phyloP scores from a whole-genome alignment of 2,113 vertebrate species.

The human region DNA sequence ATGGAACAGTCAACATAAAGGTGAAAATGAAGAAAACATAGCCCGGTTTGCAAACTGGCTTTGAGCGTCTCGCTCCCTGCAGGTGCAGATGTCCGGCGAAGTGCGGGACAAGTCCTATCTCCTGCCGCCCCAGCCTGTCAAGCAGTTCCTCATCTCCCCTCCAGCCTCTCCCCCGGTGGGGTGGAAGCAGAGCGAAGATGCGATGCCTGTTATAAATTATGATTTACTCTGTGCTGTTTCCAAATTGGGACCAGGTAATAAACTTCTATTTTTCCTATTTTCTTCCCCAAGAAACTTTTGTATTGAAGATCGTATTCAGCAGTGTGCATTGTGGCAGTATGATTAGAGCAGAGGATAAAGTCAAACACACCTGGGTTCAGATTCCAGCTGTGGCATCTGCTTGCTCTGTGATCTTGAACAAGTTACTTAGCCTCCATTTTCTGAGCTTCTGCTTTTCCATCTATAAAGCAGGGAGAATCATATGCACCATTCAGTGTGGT shows the following conservation, averaged over 20 bases:
- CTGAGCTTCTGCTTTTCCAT: background rate
- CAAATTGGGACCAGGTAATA: slow-evolving; percentile 95
- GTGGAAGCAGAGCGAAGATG: slow-evolving; percentile 97
- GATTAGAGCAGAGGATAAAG: too few species aligned
- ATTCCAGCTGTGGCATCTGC: background rate
- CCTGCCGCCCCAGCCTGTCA: slow-evolving; percentile 93
- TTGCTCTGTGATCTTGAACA: background rate
- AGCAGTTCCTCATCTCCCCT: slow-evolving; percentile 98
- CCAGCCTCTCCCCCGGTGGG: slow-evolving; percentile 96
- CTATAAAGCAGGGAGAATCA: background rate
- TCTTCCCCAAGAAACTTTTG: background rate
- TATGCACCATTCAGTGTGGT: background rate
- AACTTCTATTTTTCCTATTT: background rate
- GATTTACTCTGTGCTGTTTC: slow-evolving; percentile 97
- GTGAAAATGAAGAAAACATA: background rate
- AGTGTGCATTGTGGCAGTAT: rapidly evolving
- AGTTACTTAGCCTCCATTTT: background rate
- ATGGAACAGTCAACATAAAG: background rate
- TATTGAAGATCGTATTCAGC: background rate
- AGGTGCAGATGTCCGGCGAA: slow-evolving; percentile 92
- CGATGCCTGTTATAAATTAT: slow-evolving; percentile 95
- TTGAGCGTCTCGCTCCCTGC: background rate
- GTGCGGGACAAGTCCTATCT: slow-evolving; percentile 93
- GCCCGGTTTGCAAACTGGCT: background rate
- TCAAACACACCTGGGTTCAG: background rate